Evolutionary conservation across 1,140 invertebrate species (phyloP), one percentile per base, ranked within the genome.

Genomic region (Drosophila littoralis): DNA sequence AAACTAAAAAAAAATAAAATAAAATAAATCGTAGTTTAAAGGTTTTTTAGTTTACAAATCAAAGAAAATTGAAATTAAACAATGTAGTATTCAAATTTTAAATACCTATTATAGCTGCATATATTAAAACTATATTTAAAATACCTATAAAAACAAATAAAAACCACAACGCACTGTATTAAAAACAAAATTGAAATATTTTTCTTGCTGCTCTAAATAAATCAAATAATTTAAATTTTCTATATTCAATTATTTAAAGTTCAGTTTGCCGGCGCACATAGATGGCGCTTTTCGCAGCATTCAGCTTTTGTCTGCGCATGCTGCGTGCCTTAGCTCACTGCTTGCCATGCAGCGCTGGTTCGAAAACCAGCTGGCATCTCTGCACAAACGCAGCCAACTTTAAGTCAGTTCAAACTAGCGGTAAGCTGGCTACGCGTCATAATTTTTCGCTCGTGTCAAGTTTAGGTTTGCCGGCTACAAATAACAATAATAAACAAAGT

Each of bases 91-190:
- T 88, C 79, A 88, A 85, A 89, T 88, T 88, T 83, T 80, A 89
- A 88, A 89, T 88, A 88, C 71, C 79, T 86, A 86, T 86, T 79
- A 79, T 88, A 88, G 82, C 82, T 88, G 83, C 83, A 86, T 86
- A 88, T 86, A 79, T 77, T 65, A 77, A 88, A 88, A 89, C 69
- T 88, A 89, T 88, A 79, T 89, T 89, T 89, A 89, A 88, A 89
- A 83, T 84, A 28, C 22, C 4, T 28, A 89, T 79, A 75, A 79
- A 88, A 89, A 73, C 58, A 83, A 89, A 76, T 72, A 88, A 88
- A 57, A 58, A 66, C 59, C 63, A 77, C 61, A 75, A 72, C 58
- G 82, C 82, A 81, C 82, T 86, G 67, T 81, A 81, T 86, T 75
- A 78, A 86, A 80, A 78, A 65, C 46, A 63, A 71, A 46, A 33